phyloP scores from a whole-genome alignment of 1,140 invertebrate species.

The Drosophila eugracilis region DNA sequence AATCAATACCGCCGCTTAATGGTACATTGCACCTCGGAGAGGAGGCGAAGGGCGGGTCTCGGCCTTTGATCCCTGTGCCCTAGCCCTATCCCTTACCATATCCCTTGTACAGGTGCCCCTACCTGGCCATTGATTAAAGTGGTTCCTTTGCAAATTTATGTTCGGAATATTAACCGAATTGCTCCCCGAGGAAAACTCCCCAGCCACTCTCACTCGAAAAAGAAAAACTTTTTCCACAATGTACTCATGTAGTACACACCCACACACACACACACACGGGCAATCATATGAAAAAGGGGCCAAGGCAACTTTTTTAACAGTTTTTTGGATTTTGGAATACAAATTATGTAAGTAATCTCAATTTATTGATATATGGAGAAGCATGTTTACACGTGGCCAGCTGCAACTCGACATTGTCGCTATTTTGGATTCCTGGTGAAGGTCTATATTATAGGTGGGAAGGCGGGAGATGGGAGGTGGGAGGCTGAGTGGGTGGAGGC shows the following conservation, averaged over 20 bases:
- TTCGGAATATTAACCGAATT: constrained; percentile 81
- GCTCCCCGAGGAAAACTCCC: constrained; percentile 79
- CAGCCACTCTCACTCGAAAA: constrained; percentile 40
- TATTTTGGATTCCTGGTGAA: constrained; percentile 7
- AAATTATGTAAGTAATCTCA: constrained; percentile 83
- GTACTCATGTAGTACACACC: constrained; percentile 47
- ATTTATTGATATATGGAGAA: constrained; percentile 74
- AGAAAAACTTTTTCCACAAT: constrained; percentile 64
- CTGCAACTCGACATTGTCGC: constrained; percentile 34
- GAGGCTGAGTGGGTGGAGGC: constrained; percentile 15
- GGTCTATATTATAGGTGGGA: background rate
- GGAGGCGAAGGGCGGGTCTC: constrained; percentile 1
- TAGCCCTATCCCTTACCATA: constrained; percentile 1
- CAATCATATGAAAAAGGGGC: constrained; percentile 50
- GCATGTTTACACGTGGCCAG: constrained; percentile 54
- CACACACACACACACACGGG: constrained; percentile 4
- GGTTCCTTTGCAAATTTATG: constrained; percentile 81
- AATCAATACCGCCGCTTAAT: constrained; percentile 58
- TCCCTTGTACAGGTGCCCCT: constrained; percentile 16
- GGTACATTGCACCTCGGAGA: constrained; percentile 56
- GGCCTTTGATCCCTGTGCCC: constrained; percentile 20
- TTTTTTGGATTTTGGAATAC: constrained; percentile 82
- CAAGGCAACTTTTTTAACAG: constrained; percentile 77
- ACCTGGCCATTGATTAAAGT: constrained; percentile 80
- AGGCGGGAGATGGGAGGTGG: background rate